Percentiles rank a stretch among this genome's conserved stretches.
Evolutionary conservation across 2,888 invertebrate genomes (phyloP).

Genomic region (Scaptomyza cyrtandrae): DNA sequence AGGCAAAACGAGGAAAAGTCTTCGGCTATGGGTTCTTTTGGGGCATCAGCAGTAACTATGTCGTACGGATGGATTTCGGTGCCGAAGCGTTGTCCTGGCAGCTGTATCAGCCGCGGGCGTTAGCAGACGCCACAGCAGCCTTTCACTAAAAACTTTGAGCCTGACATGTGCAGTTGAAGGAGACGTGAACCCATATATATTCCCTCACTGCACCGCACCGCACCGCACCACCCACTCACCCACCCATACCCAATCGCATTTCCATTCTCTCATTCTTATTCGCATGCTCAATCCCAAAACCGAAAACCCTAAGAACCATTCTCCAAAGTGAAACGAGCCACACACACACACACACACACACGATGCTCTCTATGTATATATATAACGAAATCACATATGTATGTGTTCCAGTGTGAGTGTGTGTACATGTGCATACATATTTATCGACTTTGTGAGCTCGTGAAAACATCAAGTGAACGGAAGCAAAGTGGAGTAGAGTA

Average conservation of each 20-base stretch:
- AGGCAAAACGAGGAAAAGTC: no score
- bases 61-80: conserved; percentile 42
- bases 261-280: conserved; percentile 14
- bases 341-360: conserved; percentile 30
- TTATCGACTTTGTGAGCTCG: conserved; percentile 80
- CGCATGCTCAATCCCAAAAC: conserved; percentile 32
- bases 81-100: conserved; percentile 46
- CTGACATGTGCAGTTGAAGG: conserved; percentile 73
- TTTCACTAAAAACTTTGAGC: conserved; percentile 63
- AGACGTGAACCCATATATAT: conserved; percentile 12
- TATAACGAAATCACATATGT: conserved; percentile 28
- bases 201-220: not conserved
- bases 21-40: conserved; percentile 1
- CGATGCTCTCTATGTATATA: conserved; percentile 13
- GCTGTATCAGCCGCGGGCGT: conserved; percentile 35
- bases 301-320: conserved; percentile 27
- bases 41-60: conserved; percentile 52
- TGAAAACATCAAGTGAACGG: conserved; percentile 79
- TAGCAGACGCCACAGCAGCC: conserved; percentile 44
- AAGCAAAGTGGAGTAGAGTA: conserved; percentile 57
- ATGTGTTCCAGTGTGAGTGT: conserved; percentile 14
- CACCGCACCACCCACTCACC: not conserved
- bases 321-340: conserved; percentile 24
- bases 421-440: conserved; percentile 69
- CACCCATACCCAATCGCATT: conserved; percentile 9